These are phyloP conservation scores for Sylvia borin DNA, from an alignment of 2,797 vertebrate species.

Conservation along the genomic window DNA sequence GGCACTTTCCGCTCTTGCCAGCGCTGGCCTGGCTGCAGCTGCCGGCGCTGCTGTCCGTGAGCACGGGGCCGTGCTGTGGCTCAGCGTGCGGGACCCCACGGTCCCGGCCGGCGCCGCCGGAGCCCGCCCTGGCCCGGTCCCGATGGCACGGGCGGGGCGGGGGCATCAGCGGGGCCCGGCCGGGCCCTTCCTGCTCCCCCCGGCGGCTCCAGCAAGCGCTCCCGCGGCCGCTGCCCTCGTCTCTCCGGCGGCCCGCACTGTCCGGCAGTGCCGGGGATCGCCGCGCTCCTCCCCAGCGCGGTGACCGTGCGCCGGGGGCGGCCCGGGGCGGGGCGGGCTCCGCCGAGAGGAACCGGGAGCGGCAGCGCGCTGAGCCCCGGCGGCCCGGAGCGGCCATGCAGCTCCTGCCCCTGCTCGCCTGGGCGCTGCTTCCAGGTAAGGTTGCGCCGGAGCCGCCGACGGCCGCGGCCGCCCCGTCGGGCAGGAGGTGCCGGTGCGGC, in stretches of 20 bases:
- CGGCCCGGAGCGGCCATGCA: neutral
- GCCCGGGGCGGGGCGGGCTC: neutral
- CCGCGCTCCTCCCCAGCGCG: too few relatives aligned
- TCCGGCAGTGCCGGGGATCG: rapidly evolving
- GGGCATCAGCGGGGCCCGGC: rapidly evolving
- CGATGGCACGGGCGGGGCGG: too few relatives aligned
- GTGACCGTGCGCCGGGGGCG: neutral
- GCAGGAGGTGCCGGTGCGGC: neutral
- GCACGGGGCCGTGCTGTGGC: neutral
- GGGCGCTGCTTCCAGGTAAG: constrained; percentile 9
- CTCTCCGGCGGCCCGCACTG: rapidly evolving
- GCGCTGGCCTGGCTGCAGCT: neutral
- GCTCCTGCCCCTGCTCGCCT: neutral
- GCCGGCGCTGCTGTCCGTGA: neutral
- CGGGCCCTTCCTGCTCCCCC: neutral
- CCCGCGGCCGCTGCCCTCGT: rapidly evolving
- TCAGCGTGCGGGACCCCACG: neutral
- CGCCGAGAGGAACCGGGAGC: neutral
- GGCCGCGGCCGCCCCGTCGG: neutral
- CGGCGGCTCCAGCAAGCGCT: neutral
- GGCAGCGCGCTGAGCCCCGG: rapidly evolving
- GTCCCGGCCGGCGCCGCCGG: neutral
- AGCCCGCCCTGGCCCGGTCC: neutral
- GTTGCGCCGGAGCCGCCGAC: neutral
- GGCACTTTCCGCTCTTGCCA: neutral